These are phyloP conservation scores for Plestiodon gilberti DNA, from an alignment of 2,113 vertebrate genomes.

Conservation along the genomic window DNA sequence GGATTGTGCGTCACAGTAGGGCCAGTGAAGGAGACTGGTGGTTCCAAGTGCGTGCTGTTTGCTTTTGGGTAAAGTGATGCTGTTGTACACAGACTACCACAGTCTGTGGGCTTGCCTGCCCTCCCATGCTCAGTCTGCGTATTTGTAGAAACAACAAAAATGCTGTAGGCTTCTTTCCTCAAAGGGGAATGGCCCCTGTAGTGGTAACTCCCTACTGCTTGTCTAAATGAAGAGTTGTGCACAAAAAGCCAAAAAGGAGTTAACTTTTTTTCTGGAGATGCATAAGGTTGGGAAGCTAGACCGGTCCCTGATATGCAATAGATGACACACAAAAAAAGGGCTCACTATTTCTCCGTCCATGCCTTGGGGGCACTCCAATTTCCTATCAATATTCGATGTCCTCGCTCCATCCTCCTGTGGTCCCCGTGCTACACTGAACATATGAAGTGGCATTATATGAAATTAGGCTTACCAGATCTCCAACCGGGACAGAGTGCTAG, in stretches of 20 bases:
- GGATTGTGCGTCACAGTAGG: not conserved
- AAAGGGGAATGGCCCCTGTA: not conserved
- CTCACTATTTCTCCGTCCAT: not conserved
- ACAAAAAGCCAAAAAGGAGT: not conserved
- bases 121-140: not conserved
- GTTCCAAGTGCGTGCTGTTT: too few species aligned
- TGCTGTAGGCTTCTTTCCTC: not conserved
- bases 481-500: too few species aligned
- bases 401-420: not conserved
- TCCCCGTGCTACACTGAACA: too few species aligned
- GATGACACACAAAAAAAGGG: not conserved
- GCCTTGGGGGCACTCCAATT: not conserved
- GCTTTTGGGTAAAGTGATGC: not conserved
- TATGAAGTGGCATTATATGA: too few species aligned
- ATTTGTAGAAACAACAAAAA: too few species aligned
- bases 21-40: not conserved
- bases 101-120: not conserved
- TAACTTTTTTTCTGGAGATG: not conserved
- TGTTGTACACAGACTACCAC: not conserved
- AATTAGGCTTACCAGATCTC: too few species aligned
- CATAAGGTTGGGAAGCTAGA: not conserved
- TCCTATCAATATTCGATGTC: not conserved
- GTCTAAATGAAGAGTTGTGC: not conserved
- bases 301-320: not conserved
- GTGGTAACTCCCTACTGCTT: not conserved